Percentiles rank a stretch among this genome's conserved stretches.
Conservation (phyloP, 2,888 invertebrate species). For the Pseudococcus jackbeardsleyi region DNA sequence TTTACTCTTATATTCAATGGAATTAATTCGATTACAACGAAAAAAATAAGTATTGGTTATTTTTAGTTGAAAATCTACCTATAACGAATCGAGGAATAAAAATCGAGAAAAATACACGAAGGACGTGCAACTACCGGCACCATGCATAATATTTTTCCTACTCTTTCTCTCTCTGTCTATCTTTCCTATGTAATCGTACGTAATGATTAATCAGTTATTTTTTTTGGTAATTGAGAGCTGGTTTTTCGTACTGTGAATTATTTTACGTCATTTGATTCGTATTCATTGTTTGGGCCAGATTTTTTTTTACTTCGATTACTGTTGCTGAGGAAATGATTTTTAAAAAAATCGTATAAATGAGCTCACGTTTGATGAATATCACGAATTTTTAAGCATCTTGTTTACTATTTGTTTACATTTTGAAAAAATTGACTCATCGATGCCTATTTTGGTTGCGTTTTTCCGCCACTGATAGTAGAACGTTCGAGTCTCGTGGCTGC, state of each 20-base stretch:
- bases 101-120: background rate
- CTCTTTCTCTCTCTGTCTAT: background rate
- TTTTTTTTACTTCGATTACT: background rate
- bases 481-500: background rate
- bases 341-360: background rate
- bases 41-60: background rate
- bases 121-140: background rate
- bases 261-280: conserved; percentile 3
- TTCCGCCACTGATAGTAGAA: background rate
- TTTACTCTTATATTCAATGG: background rate
- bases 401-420: background rate
- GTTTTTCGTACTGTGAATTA: conserved; percentile 1
- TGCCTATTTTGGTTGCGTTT: background rate
- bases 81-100: background rate
- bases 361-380: background rate
- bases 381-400: background rate
- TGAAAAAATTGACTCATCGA: conserved; percentile 22
- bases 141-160: background rate
- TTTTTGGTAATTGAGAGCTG: background rate
- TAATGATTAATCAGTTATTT: conserved; percentile 26
- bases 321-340: background rate
- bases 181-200: background rate
- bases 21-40: conserved; percentile 12
- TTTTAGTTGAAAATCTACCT: background rate
- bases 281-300: background rate